Evolutionary conservation across 2,888 invertebrate species (phyloP).

Genomic region (Macrophya annulata): DNA sequence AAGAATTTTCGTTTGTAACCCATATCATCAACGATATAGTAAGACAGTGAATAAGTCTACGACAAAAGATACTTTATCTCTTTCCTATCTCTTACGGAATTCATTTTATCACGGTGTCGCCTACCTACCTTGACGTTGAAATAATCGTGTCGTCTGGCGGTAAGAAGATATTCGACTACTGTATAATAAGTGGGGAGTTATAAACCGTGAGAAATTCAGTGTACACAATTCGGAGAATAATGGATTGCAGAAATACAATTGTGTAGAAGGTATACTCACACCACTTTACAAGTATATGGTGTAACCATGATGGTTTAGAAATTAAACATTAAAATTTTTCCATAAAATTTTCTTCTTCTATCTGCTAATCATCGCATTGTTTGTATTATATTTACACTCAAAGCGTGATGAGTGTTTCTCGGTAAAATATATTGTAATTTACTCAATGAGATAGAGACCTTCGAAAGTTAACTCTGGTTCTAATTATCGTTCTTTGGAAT

Average conservation of each 20-base stretch:
- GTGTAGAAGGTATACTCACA: not conserved
- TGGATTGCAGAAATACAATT: not conserved
- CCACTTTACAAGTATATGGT: not conserved
- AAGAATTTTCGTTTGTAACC: not conserved
- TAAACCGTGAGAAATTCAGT: constrained; percentile 3
- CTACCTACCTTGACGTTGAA: not conserved
- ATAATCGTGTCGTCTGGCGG: constrained; percentile 18
- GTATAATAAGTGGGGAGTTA: not conserved
- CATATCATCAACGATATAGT: not conserved
- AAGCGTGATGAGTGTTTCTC: not conserved
- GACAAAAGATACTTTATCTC: not conserved
- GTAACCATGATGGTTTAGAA: too few relatives aligned
- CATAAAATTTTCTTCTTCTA: not conserved
- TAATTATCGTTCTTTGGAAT: constrained; percentile 12
- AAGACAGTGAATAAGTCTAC: not conserved
- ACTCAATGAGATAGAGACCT: not conserved
- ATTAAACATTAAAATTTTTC: not conserved
- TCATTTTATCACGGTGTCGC: constrained; percentile 28
- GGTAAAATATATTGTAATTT: not conserved
- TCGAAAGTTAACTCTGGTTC: not conserved
- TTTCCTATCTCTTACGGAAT: constrained; percentile 17
- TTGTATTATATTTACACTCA: not conserved
- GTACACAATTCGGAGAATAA: constrained; percentile 1
- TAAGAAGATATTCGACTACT: constrained; percentile 33
- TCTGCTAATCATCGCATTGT: not conserved